Conservation (phyloP, 2,797 vertebrate species). For the Iguana delicatissima region DNA sequence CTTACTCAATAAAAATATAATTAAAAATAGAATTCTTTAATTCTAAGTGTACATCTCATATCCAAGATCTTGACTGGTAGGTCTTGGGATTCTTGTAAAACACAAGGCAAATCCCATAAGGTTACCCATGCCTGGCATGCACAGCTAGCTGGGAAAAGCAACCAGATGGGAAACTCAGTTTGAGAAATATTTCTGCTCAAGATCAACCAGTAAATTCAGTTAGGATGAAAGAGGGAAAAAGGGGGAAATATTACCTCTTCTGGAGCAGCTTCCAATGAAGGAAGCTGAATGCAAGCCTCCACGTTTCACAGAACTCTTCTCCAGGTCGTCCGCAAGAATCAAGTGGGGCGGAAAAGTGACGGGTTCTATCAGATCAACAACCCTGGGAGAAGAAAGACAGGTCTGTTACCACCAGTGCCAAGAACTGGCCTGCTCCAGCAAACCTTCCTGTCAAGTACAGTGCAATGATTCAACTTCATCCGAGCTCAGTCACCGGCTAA, state of each 20-base stretch:
- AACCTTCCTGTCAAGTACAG: neutral
- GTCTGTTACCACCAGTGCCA: neutral
- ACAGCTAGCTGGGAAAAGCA: neutral
- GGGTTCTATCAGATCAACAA: neutral
- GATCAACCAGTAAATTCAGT: neutral
- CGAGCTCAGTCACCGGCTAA: constrained; percentile 5
- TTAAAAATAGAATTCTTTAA: neutral
- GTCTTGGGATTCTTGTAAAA: neutral
- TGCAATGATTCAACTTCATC: neutral
- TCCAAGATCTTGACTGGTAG: no score
- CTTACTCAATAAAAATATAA: no score
- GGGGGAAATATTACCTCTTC: neutral
- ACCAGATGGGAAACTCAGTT: neutral
- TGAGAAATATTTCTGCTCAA: neutral
- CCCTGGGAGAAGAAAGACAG: neutral
- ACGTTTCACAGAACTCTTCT: neutral
- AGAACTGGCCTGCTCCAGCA: neutral
- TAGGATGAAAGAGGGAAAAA: neutral
- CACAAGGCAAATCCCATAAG: neutral
- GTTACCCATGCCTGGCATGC: neutral
- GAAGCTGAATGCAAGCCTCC: constrained; percentile 9
- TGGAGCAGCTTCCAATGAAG: neutral
- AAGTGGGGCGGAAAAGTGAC: neutral
- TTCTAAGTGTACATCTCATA: neutral
- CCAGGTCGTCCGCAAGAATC: neutral